Evolutionary conservation across 2,797 vertebrate species (phyloP), one percentile per base, ranked within the genome.

Genomic region (Arnoldichthys spilopterus): DNA sequence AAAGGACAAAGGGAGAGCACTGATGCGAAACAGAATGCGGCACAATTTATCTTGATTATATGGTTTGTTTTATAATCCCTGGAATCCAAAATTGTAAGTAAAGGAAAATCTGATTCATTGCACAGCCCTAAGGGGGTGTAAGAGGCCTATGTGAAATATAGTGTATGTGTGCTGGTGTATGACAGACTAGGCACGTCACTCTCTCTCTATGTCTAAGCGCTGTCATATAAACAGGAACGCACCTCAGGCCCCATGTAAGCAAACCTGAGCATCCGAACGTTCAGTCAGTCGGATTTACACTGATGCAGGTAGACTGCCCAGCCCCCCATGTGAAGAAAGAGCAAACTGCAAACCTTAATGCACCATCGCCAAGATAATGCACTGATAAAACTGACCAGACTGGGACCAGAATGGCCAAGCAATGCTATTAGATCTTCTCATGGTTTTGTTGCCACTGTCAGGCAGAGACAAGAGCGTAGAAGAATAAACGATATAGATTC

Each of bases 401-500:
- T n/a, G n/a, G n/a, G n/a, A n/a, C n/a, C n/a, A 68, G 40, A 61
- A 73, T 12, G 66, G 72, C 13, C 11, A 20, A 40, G 59, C 13
- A 61, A 32, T 62, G 49, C 30, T 72, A 49, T 77, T 84, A 64
- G 81, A 76, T 70, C 72, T 59, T 80, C 72, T 66, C 61, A 16
- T 8, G 34, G 51, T 73, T 64, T 64, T 40, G 59, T 78, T 59
- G 56, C 47, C 22, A 59, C 37, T 54, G 54, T 34, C 66, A 18
- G 20, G 20, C 18, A 70, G 72, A 82, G 26, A 24, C 61, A 81
- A 28, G n/a, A 66, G 40, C 22, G 68, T 47, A 72, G 81, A 32
- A 75, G 40, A 63, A 59, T 3, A 0, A 66, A 75, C 30, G 77
- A 78, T 72, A 73, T 56, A 72, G 13, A 85, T 83, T 83, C 73